Evolutionary conservation across 2,888 invertebrate genomes (phyloP).

Genomic region (Drosophila pseudotalamancana): DNA sequence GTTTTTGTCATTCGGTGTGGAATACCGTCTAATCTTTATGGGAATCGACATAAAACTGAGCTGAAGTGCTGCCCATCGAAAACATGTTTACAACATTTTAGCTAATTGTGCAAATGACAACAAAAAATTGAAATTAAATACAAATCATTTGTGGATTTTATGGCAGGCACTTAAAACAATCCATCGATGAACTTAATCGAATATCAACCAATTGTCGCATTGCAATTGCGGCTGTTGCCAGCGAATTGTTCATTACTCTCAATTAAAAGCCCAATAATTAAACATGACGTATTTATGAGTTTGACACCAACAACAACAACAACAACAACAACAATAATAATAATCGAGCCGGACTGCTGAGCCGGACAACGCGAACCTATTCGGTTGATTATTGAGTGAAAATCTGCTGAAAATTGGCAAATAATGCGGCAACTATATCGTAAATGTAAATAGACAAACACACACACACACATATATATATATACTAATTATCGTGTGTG

Average conservation of each 20-base stretch:
- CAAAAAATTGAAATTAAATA: not conserved
- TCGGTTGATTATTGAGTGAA: conserved; percentile 47
- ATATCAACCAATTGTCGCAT: conserved; percentile 8
- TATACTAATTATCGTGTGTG: conserved; percentile 20
- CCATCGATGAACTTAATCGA: not conserved
- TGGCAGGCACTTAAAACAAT: conserved; percentile 9
- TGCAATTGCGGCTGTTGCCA: conserved; percentile 18
- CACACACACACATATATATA: too few species aligned
- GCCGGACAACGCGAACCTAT: conserved; percentile 10
- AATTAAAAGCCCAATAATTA: conserved; percentile 73
- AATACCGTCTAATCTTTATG: conserved; percentile 1
- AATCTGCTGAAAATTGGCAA: conserved; percentile 28
- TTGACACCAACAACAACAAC: conserved; percentile 52
- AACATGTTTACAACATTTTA: not conserved
- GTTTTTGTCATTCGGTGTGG: not conserved
- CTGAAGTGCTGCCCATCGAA: conserved; percentile 1
- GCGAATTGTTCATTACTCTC: conserved; percentile 68
- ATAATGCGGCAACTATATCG: not conserved
- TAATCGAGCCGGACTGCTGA: too few species aligned
- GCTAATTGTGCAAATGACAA: not conserved
- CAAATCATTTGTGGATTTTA: conserved; percentile 12
- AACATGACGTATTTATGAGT: conserved; percentile 81
- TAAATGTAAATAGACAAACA: too few species aligned
- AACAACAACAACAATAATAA: not conserved
- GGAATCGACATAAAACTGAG: conserved; percentile 16